Evolutionary conservation across 2,113 vertebrate genomes (phyloP), one percentile per base, ranked within the genome.

Genomic region (Chamaea fasciata): DNA sequence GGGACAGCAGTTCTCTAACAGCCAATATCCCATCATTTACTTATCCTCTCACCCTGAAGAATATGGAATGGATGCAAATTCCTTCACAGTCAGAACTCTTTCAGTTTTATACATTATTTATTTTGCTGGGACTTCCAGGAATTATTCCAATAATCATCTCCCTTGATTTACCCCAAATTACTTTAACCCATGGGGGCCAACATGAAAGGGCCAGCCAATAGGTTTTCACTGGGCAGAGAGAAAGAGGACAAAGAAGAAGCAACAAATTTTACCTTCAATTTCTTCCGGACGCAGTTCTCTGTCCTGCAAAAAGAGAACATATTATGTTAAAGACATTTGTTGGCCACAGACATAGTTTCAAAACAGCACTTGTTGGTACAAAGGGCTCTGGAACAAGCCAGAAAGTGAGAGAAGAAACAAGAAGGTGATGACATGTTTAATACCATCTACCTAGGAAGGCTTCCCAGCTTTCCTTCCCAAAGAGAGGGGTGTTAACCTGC

Each of bases 251-350:
- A 55, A 90, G 60, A 83, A 77, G 15, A 20, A 90, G 35, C 2
- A 27, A 65, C 60, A 70, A 89, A 27, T 65, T 96, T 96, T 98
- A 99, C 99, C 99, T 98, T 99, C 99, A 67, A 99, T 98, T 98
- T 99, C 99, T 96, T 99, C 99, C 0, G 99, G 99, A 76, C 99
- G 98, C 94, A 99, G 96, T 71, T 99, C 98, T 98, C 99, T 98
- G 96, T 99, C 99, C 99, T 99, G 98, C 92, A 98, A 97, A 95
- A 92, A 96, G 95, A 97, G 91, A 97, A 97, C 13, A 70, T 5
- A 27, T 20, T 14, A 64, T 44, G 15, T 97, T 92, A 96, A 94
- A 87, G 41, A 62, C 6, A 2, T 76, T 42, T 84, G 20, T 24
- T 89, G 56, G 42, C 14, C 56, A 73, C 30, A 82, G 59, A 71